Evolutionary conservation across 2,888 invertebrate species (phyloP), one percentile per base, ranked within the genome.

Genomic region (Meganola albula): DNA sequence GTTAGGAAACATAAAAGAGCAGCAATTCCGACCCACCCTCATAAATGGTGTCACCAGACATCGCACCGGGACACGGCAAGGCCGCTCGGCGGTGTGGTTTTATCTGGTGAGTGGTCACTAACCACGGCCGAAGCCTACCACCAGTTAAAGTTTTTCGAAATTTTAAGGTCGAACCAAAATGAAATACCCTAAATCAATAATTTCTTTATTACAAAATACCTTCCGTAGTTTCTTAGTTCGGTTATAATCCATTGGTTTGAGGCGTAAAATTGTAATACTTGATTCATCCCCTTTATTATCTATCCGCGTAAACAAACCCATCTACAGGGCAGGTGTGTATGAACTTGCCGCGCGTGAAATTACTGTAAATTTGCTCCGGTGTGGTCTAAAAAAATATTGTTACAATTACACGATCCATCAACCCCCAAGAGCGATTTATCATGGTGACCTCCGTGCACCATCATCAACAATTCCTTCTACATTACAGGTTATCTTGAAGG

Each of bases 341-440:
- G 78, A 80, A 75, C 72, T 57, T 65, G 53, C 70, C 66, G 66
- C 59, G 74, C 84, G 79, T 85, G 85, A 85, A 85, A 84, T 85
- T 71, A 71, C 65, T 69, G 75, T 77, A 74, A 75, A 76, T 77
- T 76, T 72, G 69, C 72, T 69, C 64, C 82, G 79, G 85, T 85
- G 85, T 85, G 85, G 84, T 84, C 84, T 71, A 53, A 64, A 60
- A 73, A 78, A 77, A 72, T 49, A 37, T 55, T 67, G 65, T 70
- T 63, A 71, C 74, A 69, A 77, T 82, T 75, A 77, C 76, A 77
- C 73, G 71, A 75, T 62, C 67, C 70, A 75, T 78, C 79, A 74
- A 80, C 83, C 83, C 82, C 64, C 60, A 63, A 54, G 58, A 56
- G 37, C 54, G 66, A 83, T 84, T 84, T 71, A 76, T 62, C 64